These are phyloP conservation scores for Streblospio benedicti DNA, from an alignment of 1,140 invertebrate genomes.

Conservation along the genomic window DNA sequence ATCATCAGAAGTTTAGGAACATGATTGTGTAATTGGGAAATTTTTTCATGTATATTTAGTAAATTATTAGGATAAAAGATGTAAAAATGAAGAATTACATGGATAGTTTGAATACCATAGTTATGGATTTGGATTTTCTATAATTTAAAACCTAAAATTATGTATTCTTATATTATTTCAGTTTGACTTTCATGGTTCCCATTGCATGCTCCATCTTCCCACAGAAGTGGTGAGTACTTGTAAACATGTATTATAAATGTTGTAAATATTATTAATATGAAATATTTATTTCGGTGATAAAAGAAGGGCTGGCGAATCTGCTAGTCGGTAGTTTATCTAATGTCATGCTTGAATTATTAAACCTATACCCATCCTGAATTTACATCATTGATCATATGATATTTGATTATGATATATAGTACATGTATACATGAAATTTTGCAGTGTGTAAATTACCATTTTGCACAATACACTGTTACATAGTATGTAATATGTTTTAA, in stretches of 20 bases:
- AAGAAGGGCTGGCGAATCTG: not conserved
- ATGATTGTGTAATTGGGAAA: not conserved
- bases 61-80: slow-evolving; percentile 28
- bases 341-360: not conserved
- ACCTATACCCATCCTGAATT: not conserved
- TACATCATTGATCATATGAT: not conserved
- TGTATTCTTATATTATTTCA: slow-evolving; percentile 41
- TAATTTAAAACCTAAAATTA: not conserved
- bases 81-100: not conserved
- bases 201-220: slow-evolving; percentile 82
- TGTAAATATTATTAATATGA: not conserved
- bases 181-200: slow-evolving; percentile 81
- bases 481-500: no score
- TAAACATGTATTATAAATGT: not conserved
- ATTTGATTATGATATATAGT: not conserved
- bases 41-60: not conserved
- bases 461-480: no score
- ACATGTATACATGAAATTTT: no score
- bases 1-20: not conserved
- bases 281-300: not conserved
- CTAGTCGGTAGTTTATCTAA: not conserved
- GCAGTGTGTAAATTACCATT: no score
- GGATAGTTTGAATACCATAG: not conserved
- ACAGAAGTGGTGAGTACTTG: slow-evolving; percentile 61
- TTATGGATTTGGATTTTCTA: not conserved